Evolutionary conservation across 2,113 vertebrate species (phyloP), one percentile per base, ranked within the genome.

Genomic region (Physeter macrocephalus): DNA sequence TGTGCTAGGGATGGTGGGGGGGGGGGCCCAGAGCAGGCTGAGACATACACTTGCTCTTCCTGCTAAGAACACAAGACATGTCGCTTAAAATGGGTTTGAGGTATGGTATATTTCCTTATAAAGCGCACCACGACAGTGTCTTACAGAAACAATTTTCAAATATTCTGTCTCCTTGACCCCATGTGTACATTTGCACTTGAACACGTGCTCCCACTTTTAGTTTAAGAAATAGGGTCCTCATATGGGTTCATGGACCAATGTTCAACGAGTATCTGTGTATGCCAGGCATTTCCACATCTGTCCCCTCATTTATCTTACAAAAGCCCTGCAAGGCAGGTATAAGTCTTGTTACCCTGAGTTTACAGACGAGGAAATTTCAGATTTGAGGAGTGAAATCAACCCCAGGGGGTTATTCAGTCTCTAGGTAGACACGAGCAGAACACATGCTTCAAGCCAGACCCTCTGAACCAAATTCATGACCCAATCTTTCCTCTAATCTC

Each of bases 171-270:
- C 39, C 14, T 0, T 10, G 41, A 49, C 31, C 12, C 62, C 27
- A 2, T 2, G 2, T 0, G 12, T 3, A 67, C 31, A 66, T 4
- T 13, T 18, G 61, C 39, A 29, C 34, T 62, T 43, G 74, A 34
- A 8, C 8, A 57, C 1, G 14, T 0, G 31, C 31, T 66, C n/a
- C 66, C 23, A 64, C 12, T 41, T 59, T 46, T 1, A 14, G 62
- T 54, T 64, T 31, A 67, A 13, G 59, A 92, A 36, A 62, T 1
- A 29, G 41, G 36, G 21, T 54, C 59, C 80, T 82, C 18, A 2
- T 8, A 29, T 0, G n/a, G 10, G 14, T 18, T 8, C 27, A 12
- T 0, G 10, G 41, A n/a, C 12, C 57, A 34, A 1, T 2, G 5
- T 43, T 59, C 29, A 17, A 1, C 4, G 77, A 57, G 29, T 1